phyloP scores from a whole-genome alignment of 2,888 invertebrate species.

The Agonopterix subpropinquella region DNA sequence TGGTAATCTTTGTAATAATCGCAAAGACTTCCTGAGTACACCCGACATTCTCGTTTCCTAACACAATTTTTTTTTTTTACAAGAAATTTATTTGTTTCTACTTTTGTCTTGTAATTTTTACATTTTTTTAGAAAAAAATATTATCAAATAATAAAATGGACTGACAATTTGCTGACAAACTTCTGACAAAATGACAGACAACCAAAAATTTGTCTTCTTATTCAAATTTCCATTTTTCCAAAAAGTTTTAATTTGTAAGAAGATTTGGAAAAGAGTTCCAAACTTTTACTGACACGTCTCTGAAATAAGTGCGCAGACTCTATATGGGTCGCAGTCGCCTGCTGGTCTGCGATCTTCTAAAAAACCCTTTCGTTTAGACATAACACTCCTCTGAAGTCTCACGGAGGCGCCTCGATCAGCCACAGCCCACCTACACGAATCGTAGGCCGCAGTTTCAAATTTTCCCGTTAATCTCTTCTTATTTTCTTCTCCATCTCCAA shows the following conservation, averaged over 20 bases:
- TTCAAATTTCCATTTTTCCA: too few species aligned
- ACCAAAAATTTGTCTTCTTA: too few species aligned
- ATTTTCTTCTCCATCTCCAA: slow-evolving; percentile 93
- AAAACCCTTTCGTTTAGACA: slow-evolving; percentile 91
- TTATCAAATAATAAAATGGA: neutral
- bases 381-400: slow-evolving; percentile 92
- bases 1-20: too few species aligned
- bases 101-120: too few species aligned
- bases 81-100: too few species aligned
- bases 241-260: too few species aligned
- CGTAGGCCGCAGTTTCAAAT: slow-evolving; percentile 96
- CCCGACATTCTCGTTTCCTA: too few species aligned
- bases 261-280: too few species aligned
- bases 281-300: slow-evolving; percentile 32
- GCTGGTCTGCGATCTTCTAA: slow-evolving; percentile 95
- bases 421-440: slow-evolving; percentile 90
- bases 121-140: too few species aligned
- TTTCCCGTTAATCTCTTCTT: slow-evolving; percentile 93
- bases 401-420: slow-evolving; percentile 95
- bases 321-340: slow-evolving; percentile 94
- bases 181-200: neutral
- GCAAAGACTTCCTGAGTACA: too few species aligned
- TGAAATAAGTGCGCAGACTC: slow-evolving; percentile 66
- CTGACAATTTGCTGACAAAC: too few species aligned
- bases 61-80: neutral